phyloP scores from a whole-genome alignment of 2,113 vertebrate genomes.

The Rostratula benghalensis region DNA sequence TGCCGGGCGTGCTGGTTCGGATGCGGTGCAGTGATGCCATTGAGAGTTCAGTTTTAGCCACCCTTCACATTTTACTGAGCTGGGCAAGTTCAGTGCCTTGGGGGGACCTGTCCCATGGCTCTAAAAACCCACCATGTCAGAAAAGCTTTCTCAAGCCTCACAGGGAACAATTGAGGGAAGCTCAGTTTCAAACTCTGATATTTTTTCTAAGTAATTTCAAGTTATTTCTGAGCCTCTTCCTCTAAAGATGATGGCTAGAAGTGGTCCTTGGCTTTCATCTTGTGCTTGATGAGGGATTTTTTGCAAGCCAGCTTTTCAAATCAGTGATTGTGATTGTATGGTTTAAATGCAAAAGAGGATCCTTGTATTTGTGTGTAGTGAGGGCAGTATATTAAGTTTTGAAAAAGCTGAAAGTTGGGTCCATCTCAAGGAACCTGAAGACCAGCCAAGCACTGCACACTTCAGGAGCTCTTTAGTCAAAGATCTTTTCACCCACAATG shows the following conservation, averaged over 20 bases:
- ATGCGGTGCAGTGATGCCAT: fast-evolving
- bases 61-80: neutral
- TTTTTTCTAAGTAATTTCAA: neutral
- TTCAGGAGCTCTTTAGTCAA: neutral
- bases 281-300: neutral
- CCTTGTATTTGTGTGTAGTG: neutral
- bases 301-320: neutral
- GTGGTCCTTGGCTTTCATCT: neutral
- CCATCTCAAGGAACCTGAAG: neutral
- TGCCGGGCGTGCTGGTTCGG: fast-evolving
- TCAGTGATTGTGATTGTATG: neutral
- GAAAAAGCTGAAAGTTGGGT: neutral
- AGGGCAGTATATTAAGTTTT: neutral
- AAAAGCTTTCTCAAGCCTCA: neutral
- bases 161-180: neutral
- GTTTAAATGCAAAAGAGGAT: neutral
- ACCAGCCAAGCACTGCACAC: neutral
- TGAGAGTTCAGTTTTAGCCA: neutral
- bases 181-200: neutral
- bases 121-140: neutral
- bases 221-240: neutral
- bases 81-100: neutral
- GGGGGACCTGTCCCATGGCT: neutral
- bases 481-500: neutral
- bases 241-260: neutral